Evolutionary conservation across 2,888 invertebrate genomes (phyloP).

Genomic region (Colostygia pectinataria): DNA sequence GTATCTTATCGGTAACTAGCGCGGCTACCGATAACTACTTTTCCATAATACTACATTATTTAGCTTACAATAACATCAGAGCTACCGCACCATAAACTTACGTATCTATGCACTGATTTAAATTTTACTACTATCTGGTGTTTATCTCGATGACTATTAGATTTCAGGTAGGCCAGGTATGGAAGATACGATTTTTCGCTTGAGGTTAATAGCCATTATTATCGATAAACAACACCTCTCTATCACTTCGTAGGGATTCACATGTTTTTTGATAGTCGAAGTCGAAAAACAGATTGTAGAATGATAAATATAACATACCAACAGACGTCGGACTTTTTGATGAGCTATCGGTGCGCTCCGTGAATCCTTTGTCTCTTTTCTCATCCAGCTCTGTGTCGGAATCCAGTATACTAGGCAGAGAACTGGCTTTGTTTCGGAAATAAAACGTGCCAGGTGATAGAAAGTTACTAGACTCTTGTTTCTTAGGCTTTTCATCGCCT

Average conservation of each 20-base stretch:
- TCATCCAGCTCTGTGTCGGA: conserved; percentile 87
- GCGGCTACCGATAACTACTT: conserved; percentile 63
- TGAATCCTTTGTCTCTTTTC: conserved; percentile 73
- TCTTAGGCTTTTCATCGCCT: conserved; percentile 43
- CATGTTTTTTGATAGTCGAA: conserved; percentile 20
- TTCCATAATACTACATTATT: conserved; percentile 45
- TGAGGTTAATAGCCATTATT: neutral
- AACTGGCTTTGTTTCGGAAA: conserved; percentile 86
- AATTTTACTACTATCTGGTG: too few relatives aligned
- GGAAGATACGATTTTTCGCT: conserved; percentile 1
- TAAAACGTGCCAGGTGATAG: conserved; percentile 84
- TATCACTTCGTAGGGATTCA: conserved; percentile 12
- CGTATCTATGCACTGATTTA: neutral
- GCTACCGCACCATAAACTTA: conserved; percentile 18
- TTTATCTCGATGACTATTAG: neutral
- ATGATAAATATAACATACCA: conserved; percentile 59
- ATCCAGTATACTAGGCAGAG: conserved; percentile 91
- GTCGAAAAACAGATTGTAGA: conserved; percentile 19
- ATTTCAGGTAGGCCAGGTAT: neutral
- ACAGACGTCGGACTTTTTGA: conserved; percentile 87
- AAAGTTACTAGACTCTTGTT: conserved; percentile 74
- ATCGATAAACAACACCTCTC: neutral
- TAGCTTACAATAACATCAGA: conserved; percentile 34
- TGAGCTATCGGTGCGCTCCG: conserved; percentile 71
- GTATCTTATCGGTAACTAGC: conserved; percentile 69